A percentile compares a stretch with the other conserved stretches of the same genome.
phyloP scores from a whole-genome alignment of 2,888 invertebrate species.

The Graphium colonna region DNA sequence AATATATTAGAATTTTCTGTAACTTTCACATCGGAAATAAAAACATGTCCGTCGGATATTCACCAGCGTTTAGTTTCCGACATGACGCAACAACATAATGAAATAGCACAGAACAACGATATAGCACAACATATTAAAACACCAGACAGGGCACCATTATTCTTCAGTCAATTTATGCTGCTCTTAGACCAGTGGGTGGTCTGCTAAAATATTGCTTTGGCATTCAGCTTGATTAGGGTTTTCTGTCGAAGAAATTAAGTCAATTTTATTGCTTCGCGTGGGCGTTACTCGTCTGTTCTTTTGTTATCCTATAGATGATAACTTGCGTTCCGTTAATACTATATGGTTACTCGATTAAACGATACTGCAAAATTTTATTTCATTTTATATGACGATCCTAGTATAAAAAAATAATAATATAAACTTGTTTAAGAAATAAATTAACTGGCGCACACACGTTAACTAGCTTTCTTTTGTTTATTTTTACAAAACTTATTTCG shows the following conservation, averaged over 20 bases:
- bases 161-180: slow-evolving; percentile 38
- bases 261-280: slow-evolving; percentile 14
- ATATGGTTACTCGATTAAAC: background rate
- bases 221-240: slow-evolving; percentile 20
- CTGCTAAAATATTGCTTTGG: slow-evolving; percentile 25
- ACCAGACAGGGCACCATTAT: slow-evolving; percentile 31
- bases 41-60: background rate
- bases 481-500: too few relatives aligned
- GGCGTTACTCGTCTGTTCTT: slow-evolving; percentile 1
- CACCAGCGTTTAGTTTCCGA: slow-evolving; percentile 6
- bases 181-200: slow-evolving; percentile 30
- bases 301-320: background rate
- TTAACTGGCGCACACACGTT: too few relatives aligned
- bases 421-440: too few relatives aligned
- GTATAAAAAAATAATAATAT: too few relatives aligned
- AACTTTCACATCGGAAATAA: too few relatives aligned
- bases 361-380: background rate
- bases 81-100: background rate
- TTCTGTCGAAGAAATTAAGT: slow-evolving; percentile 13
- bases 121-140: slow-evolving; percentile 9
- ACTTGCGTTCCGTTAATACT: background rate
- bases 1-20: too few relatives aligned
- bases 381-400: too few relatives aligned
- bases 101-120: background rate
- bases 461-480: too few relatives aligned